Conservation (phyloP, 2,113 vertebrate species). For the Lagopus muta region DNA sequence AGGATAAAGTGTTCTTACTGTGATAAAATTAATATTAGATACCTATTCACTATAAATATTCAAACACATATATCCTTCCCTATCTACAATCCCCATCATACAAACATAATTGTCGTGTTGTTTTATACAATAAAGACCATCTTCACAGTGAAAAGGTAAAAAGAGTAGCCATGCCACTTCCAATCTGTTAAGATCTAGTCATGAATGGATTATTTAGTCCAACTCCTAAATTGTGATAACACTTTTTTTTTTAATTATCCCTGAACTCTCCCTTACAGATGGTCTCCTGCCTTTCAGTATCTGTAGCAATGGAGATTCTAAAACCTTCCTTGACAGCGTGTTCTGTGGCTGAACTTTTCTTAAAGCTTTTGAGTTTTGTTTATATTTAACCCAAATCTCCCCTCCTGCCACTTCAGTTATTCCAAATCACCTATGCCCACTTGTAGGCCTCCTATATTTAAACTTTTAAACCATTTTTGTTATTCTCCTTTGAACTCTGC, state of each 20-base stretch:
- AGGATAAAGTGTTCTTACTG: neutral
- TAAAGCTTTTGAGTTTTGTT: constrained; percentile 45
- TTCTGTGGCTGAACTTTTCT: constrained; percentile 47
- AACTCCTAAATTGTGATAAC: neutral
- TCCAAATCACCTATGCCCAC: constrained; percentile 1
- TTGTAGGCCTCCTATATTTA: neutral
- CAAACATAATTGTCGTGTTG: neutral
- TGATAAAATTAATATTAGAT: neutral
- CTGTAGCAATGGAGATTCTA: constrained; percentile 27
- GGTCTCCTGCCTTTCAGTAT: constrained; percentile 55
- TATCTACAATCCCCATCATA: neutral
- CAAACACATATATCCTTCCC: neutral
- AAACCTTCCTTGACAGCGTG: constrained; percentile 57
- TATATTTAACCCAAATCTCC: constrained; percentile 30
- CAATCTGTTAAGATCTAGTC: neutral
- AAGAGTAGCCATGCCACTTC: neutral
- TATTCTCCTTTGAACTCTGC: constrained; percentile 28
- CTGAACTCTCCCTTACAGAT: constrained; percentile 55
- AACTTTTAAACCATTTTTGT: neutral
- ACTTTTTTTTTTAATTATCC: neutral
- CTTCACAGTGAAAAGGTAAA: neutral
- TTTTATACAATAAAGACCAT: neutral
- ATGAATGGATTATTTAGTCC: neutral
- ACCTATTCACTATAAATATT: neutral
- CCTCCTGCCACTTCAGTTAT: constrained; percentile 37